These are phyloP conservation scores for Papilio polytes DNA, from an alignment of 1,140 invertebrate genomes.

Conservation along the genomic window DNA sequence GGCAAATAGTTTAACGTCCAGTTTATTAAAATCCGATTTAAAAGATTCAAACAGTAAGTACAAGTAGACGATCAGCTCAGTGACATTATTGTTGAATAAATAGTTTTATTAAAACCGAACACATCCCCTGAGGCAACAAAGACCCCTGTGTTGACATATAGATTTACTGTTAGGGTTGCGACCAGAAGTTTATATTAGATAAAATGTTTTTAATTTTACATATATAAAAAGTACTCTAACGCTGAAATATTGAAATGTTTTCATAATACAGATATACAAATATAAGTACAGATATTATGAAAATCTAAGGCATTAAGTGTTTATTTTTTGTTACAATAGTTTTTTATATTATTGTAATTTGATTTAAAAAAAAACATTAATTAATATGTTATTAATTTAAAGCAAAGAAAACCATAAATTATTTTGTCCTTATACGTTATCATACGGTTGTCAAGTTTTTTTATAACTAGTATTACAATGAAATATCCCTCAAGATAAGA, in stretches of 20 bases:
- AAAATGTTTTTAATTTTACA: not conserved
- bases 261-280: too few relatives aligned
- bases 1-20: not conserved
- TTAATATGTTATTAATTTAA: too few relatives aligned
- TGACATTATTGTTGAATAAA: conserved; percentile 63
- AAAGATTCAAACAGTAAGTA: not conserved
- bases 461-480: not conserved
- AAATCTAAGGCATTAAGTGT: too few relatives aligned
- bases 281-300: too few relatives aligned
- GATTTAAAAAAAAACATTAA: too few relatives aligned
- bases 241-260: too few relatives aligned
- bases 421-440: not conserved
- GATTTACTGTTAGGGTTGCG: conserved; percentile 69
- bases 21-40: not conserved
- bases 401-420: not conserved
- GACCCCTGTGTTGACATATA: conserved; percentile 71
- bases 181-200: not conserved
- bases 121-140: conserved; percentile 61
- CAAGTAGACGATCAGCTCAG: conserved; percentile 38
- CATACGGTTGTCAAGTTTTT: not conserved
- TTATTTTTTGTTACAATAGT: too few relatives aligned
- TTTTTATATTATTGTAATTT: too few relatives aligned
- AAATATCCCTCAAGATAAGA: not conserved
- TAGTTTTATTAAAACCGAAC: conserved; percentile 77
- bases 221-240: not conserved